These are phyloP conservation scores for Cotesia congregata DNA, from an alignment of 2,888 invertebrate genomes.

Conservation along the genomic window DNA sequence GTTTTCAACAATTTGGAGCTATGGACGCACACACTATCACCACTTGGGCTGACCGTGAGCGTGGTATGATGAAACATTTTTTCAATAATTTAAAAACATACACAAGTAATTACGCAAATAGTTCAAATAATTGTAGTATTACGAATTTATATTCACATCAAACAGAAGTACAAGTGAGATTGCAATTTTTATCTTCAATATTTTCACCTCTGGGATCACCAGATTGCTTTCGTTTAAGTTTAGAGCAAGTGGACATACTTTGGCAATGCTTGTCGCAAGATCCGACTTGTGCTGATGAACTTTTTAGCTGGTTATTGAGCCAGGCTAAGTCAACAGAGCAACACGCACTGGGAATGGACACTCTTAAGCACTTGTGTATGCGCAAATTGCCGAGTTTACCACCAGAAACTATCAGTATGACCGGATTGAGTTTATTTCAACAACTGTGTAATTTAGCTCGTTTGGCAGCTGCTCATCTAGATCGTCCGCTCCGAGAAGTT, in stretches of 20 bases:
- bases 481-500: conserved; percentile 69
- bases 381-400: conserved; percentile 90
- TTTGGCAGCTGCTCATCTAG: conserved; percentile 79
- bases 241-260: conserved; percentile 91
- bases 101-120: conserved; percentile 68
- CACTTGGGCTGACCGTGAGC: conserved; percentile 93
- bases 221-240: conserved; percentile 85
- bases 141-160: conserved; percentile 79
- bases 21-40: conserved; percentile 88
- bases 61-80: conserved; percentile 93
- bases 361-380: conserved; percentile 87
- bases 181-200: conserved; percentile 93
- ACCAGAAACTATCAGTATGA: conserved; percentile 93
- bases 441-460: conserved; percentile 91
- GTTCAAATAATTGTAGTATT: conserved; percentile 47
- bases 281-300: conserved; percentile 88
- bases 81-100: conserved; percentile 89
- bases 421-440: conserved; percentile 90
- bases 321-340: conserved; percentile 94
- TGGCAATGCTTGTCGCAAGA: conserved; percentile 94
- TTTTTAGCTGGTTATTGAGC: conserved; percentile 93
- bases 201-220: conserved; percentile 93
- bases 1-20: conserved; percentile 90
- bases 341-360: conserved; percentile 90
- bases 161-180: conserved; percentile 90